Percentiles rank a stretch among this genome's conserved stretches.
Evolutionary conservation across 1,140 invertebrate genomes (phyloP).

Genomic region (Araneus ventricosus): DNA sequence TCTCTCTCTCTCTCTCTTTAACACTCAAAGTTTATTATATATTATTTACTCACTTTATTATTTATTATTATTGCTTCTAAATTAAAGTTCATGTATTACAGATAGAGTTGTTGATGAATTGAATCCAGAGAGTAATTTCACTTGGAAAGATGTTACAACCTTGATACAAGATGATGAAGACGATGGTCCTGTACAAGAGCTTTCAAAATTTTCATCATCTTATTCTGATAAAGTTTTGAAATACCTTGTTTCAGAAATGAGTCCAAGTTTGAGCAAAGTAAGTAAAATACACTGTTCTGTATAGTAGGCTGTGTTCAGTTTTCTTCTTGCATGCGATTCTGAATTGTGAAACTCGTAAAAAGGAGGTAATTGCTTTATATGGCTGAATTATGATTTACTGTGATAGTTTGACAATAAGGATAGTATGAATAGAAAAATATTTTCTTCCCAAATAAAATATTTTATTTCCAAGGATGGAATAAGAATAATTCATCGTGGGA

Average conservation of each 20-base stretch:
- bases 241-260: slow-evolving; percentile 85
- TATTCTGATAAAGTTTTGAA: slow-evolving; percentile 91
- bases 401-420: no score
- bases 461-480: no score
- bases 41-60: no score
- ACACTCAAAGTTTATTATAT: neutral
- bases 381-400: no score
- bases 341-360: no score
- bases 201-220: slow-evolving; percentile 85
- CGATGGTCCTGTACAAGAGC: slow-evolving; percentile 86
- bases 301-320: no score
- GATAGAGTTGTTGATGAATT: slow-evolving; percentile 98
- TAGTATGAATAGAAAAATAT: no score
- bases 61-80: no score
- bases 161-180: slow-evolving; percentile 95
- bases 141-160: slow-evolving; percentile 95
- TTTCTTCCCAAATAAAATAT: no score
- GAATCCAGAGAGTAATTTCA: slow-evolving; percentile 97
- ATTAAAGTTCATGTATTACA: slow-evolving; percentile 71
- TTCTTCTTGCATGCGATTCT: no score
- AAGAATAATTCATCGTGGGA: no score
- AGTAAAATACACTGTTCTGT: slow-evolving; percentile 11
- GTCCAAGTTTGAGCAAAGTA: slow-evolving; percentile 83
- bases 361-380: no score
- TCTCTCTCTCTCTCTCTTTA: neutral